Conservation (phyloP, 2,797 vertebrate species). For the Hafferia zeledoni region DNA sequence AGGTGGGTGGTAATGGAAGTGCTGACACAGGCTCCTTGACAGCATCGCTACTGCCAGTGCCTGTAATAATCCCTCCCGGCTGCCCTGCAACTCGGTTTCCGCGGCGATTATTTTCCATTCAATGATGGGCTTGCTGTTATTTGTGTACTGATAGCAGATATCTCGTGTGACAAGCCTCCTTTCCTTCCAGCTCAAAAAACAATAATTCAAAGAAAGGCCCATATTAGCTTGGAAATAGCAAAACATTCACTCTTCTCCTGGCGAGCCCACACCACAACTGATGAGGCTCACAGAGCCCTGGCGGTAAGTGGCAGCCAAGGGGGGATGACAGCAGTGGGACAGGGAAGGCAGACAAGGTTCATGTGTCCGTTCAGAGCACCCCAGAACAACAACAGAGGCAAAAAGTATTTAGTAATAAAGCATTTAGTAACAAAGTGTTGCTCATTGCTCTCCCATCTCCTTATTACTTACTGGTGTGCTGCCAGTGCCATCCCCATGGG, state of each 20-base stretch:
- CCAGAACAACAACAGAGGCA: background rate
- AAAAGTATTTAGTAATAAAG: background rate
- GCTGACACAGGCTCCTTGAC: conserved; percentile 68
- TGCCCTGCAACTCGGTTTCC: conserved; percentile 37
- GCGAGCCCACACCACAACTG: rapidly evolving
- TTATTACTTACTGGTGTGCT: background rate
- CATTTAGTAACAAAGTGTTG: background rate
- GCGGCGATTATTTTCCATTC: conserved; percentile 61
- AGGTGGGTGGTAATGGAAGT: conserved; percentile 67
- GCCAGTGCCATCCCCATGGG: background rate
- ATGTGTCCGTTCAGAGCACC: background rate
- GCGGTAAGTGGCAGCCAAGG: conserved; percentile 31
- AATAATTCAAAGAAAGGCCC: conserved; percentile 64
- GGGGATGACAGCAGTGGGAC: background rate
- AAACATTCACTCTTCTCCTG: background rate
- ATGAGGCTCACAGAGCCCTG: background rate
- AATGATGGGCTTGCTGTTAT: conserved; percentile 66
- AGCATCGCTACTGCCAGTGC: conserved; percentile 30
- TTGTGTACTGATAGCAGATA: conserved; percentile 74
- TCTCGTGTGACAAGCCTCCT: conserved; percentile 66
- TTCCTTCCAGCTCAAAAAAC: conserved; percentile 69
- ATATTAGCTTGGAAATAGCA: conserved; percentile 60
- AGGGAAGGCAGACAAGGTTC: background rate
- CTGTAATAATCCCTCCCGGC: conserved; percentile 60
- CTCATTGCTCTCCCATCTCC: background rate